Percentiles rank a stretch among this genome's conserved stretches.
These are phyloP conservation scores for Bombycilla garrulus DNA, from an alignment of 2,113 vertebrate genomes.

Conservation along the genomic window DNA sequence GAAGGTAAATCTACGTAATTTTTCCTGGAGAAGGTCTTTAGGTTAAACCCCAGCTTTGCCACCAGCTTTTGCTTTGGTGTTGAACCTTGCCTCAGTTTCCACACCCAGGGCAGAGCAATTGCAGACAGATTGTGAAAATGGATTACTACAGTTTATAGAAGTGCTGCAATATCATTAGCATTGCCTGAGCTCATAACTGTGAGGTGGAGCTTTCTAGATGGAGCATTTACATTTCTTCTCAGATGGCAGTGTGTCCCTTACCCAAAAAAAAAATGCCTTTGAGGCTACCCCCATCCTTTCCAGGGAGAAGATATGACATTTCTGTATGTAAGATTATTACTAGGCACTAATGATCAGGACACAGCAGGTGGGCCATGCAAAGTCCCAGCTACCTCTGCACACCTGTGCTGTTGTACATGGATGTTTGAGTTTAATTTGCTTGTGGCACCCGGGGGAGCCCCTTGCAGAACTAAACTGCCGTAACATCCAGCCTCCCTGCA, in stretches of 20 bases:
- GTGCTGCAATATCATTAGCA: not conserved
- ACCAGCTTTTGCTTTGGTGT: not conserved
- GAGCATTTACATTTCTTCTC: not conserved
- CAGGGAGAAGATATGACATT: not conserved
- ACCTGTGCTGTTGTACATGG: not conserved
- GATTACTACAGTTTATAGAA: not conserved
- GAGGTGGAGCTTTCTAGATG: not conserved
- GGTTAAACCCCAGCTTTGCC: not conserved
- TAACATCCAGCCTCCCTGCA: not conserved
- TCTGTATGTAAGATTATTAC: not conserved
- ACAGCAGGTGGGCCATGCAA: not conserved
- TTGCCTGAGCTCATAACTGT: not conserved
- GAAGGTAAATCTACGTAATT: not conserved
- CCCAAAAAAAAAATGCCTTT: not conserved
- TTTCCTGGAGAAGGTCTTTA: not conserved
- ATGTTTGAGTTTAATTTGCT: not conserved
- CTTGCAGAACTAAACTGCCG: not conserved
- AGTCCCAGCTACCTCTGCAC: fast-evolving
- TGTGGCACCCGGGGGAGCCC: not conserved
- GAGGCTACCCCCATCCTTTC: not conserved
- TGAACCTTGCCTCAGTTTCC: constrained; percentile 7
- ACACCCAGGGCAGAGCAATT: not conserved
- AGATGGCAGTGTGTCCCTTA: not conserved
- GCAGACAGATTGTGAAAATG: not conserved
- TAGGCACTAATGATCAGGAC: not conserved